Evolutionary conservation across 2,797 vertebrate species (phyloP), one percentile per base, ranked within the genome.

Genomic region (Philypnodon macrostomus): DNA sequence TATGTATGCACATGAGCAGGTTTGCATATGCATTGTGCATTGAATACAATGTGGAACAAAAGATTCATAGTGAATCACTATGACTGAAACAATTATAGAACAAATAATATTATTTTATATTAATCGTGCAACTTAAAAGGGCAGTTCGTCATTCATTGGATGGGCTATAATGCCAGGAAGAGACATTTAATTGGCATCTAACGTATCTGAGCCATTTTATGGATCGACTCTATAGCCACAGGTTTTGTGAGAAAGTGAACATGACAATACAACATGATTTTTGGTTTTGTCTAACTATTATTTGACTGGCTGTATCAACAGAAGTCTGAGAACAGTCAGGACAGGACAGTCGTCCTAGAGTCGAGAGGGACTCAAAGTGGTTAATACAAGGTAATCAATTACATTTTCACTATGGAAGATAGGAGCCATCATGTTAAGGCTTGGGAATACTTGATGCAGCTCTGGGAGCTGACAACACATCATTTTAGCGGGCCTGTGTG

Each of bases 401-500:
- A 71, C 24, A 68, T 53, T 47, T 66, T 16, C 34, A 51, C 15
- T 17, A 14, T 14, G 57, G 46, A 51, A 75, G 57, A 36, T 46
- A 26, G 38, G 52, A 37, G 17, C 30, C 52, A 46, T 70, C 58
- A 47, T 63, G 44, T 53, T 29, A 67, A 72, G 47, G 58, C 45
- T 57, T 56, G 51, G 58, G 49, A 50, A 67, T 59, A 48, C 38
- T 50, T 60, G 32, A 35, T 56, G 47, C 41, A 54, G 53, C 45
- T 47, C 45, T 27, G 21, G 36, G 63, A 54, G 48, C 64, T 51
- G 63, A 74, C 58, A 69, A 58, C 71, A 53, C 62, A 50, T 83
- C 70, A 75, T 83, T 74, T 71, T 51, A 51, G 58, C 37, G 15
- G 63, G 27, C 46, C 44, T 38, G 59, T 54, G 54, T 73, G 75